Conservation (phyloP, 2,797 vertebrate genomes). For the Poeciliopsis paucimaculata region DNA sequence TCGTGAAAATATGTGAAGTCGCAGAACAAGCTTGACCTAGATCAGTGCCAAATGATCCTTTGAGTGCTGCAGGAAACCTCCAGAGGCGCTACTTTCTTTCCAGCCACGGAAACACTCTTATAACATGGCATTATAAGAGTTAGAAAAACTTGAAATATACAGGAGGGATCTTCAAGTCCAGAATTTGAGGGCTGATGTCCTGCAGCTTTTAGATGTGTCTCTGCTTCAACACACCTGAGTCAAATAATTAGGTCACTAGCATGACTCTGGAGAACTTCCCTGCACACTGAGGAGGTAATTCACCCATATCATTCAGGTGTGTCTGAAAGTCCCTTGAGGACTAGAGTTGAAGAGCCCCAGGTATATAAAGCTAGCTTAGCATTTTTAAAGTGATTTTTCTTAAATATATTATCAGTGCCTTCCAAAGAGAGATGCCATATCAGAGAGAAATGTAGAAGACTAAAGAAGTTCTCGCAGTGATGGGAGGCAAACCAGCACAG, state of each 20-base stretch:
- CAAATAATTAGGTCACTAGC: not conserved
- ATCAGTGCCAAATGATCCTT: not conserved
- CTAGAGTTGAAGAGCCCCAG: not conserved
- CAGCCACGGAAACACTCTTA: no score
- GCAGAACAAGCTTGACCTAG: not conserved
- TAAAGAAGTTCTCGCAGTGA: not conserved
- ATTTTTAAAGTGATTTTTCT: not conserved
- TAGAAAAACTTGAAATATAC: not conserved
- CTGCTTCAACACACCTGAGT: not conserved
- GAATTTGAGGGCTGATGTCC: not conserved
- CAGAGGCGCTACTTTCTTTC: not conserved
- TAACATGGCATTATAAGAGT: not conserved
- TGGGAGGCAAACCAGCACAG: not conserved
- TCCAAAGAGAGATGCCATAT: not conserved
- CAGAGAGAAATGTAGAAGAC: not conserved
- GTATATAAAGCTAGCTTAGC: not conserved
- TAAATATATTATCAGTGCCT: not conserved
- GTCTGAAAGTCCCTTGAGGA: not conserved
- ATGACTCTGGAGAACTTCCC: not conserved
- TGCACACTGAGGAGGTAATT: not conserved
- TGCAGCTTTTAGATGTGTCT: not conserved
- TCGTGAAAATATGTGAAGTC: not conserved
- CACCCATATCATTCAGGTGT: not conserved
- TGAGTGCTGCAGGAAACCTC: not conserved
- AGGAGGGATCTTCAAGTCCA: not conserved